Evolutionary conservation across 2,113 vertebrate genomes (phyloP).

Genomic region (Elachura formosa): DNA sequence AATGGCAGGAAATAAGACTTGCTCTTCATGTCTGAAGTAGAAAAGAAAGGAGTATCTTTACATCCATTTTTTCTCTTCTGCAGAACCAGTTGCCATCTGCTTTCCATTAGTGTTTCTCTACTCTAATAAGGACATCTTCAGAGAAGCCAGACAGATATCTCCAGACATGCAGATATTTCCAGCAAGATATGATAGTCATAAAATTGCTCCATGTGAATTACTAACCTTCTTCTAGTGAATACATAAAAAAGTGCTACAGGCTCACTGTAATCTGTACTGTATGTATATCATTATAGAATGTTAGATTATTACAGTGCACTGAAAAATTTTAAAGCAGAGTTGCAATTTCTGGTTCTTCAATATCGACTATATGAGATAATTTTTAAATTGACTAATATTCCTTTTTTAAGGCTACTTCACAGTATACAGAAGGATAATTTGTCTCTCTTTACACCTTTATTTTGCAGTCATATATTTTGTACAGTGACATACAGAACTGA

Average conservation of each 20-base stretch:
- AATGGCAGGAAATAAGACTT: background rate
- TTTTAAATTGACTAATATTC: background rate
- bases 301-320: background rate
- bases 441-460: background rate
- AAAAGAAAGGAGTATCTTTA: background rate
- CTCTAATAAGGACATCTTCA: background rate
- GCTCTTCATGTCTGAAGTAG: background rate
- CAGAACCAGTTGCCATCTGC: background rate
- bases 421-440: background rate
- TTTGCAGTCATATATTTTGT: background rate
- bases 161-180: background rate
- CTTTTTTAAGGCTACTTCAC: background rate
- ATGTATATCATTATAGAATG: background rate
- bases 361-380: background rate
- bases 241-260: background rate
- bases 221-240: background rate
- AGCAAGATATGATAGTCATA: background rate
- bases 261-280: background rate
- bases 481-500: background rate
- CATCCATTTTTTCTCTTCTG: background rate
- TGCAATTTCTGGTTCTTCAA: background rate
- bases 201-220: background rate
- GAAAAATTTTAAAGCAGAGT: background rate
- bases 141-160: background rate
- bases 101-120: background rate